These are phyloP conservation scores for Drosophila anomalata DNA, from an alignment of 2,888 invertebrate species.

Conservation along the genomic window DNA sequence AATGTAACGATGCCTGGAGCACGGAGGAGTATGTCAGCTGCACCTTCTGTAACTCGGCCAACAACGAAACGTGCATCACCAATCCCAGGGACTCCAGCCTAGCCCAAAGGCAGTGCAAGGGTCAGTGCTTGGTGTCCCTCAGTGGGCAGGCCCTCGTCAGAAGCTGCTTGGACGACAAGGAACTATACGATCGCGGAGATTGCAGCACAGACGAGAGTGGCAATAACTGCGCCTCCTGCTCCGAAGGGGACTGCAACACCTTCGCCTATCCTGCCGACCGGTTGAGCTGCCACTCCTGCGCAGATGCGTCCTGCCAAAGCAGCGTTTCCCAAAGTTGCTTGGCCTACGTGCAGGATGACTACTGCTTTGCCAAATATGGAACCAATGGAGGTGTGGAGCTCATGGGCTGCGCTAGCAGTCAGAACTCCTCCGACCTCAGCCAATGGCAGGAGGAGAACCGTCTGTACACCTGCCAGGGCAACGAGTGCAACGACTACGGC, in stretches of 20 bases:
- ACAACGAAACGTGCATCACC: slow-evolving; percentile 54
- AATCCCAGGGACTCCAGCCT: slow-evolving; percentile 56
- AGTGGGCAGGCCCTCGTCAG: slow-evolving; percentile 65
- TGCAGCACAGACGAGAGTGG: slow-evolving; percentile 62
- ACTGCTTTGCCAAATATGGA: slow-evolving; percentile 79
- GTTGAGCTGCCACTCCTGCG: slow-evolving; percentile 75
- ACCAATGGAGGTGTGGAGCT: slow-evolving; percentile 50
- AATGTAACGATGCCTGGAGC: slow-evolving; percentile 79
- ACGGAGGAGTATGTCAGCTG: slow-evolving; percentile 65
- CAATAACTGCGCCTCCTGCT: slow-evolving; percentile 62
- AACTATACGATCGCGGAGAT: slow-evolving; percentile 56
- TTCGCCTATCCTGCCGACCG: slow-evolving; percentile 75
- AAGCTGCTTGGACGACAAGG: slow-evolving; percentile 81
- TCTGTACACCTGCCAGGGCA: slow-evolving; percentile 64
- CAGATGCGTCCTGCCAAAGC: slow-evolving; percentile 50
- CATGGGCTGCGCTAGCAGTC: slow-evolving; percentile 75
- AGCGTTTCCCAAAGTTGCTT: slow-evolving; percentile 61
- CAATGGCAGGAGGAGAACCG: slow-evolving; percentile 69
- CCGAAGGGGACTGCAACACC: slow-evolving; percentile 63
- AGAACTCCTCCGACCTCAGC: slow-evolving; percentile 62
- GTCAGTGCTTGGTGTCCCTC: slow-evolving; percentile 77
- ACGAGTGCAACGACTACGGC: slow-evolving; percentile 69
- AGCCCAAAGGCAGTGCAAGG: slow-evolving; percentile 68
- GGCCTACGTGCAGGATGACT: slow-evolving; percentile 64
- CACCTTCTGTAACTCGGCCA: slow-evolving; percentile 72